Evolutionary conservation across 2,113 vertebrate genomes (phyloP), one percentile per base, ranked within the genome.

Genomic region (Aplodontia rufa): DNA sequence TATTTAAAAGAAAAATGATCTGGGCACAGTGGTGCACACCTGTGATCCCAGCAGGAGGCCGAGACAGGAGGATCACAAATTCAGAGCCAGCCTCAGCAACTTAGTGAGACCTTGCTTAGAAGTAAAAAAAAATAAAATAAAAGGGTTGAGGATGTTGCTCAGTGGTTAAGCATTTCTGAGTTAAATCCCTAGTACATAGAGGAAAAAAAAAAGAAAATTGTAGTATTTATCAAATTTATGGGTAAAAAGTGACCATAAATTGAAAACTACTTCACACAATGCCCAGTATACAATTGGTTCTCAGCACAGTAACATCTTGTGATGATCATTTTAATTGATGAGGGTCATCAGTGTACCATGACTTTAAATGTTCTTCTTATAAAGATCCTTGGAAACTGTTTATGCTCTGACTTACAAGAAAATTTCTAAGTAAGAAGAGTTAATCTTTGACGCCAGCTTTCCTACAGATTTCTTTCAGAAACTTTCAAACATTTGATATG

Each of bases 401-500:
- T 45, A n/a, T 24, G 1, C 19, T 92, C 83, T 72, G n/a, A 81
- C 32, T 88, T 92, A 4, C 7, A 89, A 60, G 62, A 86, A 90
- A 81, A 71, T 0, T 71, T 58, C 75, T 45, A 60, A 82, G 82
- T 76, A 75, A 92, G 42, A 96, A 83, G 91, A 69, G 82, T 96
- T 96, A 88, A 91, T 55, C 30, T 96, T 85, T 19, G 55, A 81
- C 72, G 74, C 55, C 86, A n/a, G 22, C 86, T 97, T 95, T 74
- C 72, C 78, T 74, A 92, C 86, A 92, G 96, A 96, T 94, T 84
- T 96, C 81, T 45, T 1, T 86, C 66, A 94, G 68, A 97, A 88
- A 72, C 68, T 75, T 89, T 82, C 45, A 95, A 94, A 97, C 95
- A 97, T 97, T 97, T 97, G 97, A 97, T 97, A 79, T 80, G 94